Evolutionary conservation across 2,797 vertebrate species (phyloP).

Genomic region (Sebastes cheni): DNA sequence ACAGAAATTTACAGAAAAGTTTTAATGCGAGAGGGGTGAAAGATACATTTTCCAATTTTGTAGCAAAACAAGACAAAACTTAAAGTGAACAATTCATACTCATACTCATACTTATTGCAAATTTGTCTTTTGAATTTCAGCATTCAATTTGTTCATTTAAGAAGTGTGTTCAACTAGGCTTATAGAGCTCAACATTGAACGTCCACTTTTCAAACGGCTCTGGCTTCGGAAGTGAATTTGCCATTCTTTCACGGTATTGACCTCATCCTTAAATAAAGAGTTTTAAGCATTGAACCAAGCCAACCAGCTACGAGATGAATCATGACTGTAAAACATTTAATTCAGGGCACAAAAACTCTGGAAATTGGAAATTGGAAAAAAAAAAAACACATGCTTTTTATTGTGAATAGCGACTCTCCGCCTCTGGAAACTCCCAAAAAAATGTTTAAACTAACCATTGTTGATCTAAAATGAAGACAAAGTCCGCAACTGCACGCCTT

Average conservation of each 20-base stretch:
- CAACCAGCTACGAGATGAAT: not conserved
- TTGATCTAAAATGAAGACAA: not conserved
- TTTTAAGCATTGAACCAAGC: not conserved
- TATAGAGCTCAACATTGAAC: too few species aligned
- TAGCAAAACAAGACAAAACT: not conserved
- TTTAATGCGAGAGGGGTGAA: not conserved
- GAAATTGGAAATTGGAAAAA: not conserved
- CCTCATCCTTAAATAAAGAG: not conserved
- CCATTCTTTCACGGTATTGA: not conserved
- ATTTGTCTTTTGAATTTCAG: not conserved
- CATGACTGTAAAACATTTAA: not conserved
- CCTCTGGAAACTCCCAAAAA: not conserved
- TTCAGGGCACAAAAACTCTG: not conserved
- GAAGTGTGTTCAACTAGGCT: not conserved
- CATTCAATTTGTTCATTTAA: not conserved
- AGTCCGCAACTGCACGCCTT: not conserved
- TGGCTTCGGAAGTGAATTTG: not conserved
- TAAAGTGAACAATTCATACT: not conserved
- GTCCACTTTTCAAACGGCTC: too few species aligned
- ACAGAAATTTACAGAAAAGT: not conserved
- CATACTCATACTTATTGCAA: not conserved
- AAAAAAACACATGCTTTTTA: not conserved
- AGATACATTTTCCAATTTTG: not conserved
- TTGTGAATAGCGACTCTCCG: not conserved
- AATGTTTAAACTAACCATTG: not conserved